Evolutionary conservation across 2,113 vertebrate genomes (phyloP).

Genomic region (Raja brachyura): DNA sequence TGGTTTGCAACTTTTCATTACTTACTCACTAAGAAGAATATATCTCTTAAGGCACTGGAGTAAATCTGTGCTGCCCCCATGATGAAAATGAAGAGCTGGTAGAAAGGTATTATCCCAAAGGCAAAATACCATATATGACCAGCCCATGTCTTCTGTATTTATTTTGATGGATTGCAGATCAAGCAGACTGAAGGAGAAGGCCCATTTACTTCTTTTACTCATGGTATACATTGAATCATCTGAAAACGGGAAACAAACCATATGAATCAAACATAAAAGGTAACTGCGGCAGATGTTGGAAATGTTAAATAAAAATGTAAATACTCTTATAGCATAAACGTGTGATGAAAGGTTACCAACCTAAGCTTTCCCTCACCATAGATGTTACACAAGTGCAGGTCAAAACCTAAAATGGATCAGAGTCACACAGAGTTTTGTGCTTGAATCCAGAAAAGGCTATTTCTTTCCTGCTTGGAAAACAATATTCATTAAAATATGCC

Average conservation of each 20-base stretch:
- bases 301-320: not conserved
- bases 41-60: slow-evolving; percentile 79
- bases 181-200: slow-evolving; percentile 75
- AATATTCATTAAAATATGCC: not conserved
- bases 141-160: slow-evolving; percentile 77
- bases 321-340: too few species aligned
- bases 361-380: too few species aligned
- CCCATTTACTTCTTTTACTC: slow-evolving; percentile 66
- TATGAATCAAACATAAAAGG: not conserved
- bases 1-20: slow-evolving; percentile 44
- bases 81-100: slow-evolving; percentile 88
- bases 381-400: not conserved
- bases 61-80: slow-evolving; percentile 75
- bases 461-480: not conserved
- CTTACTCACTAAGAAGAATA: slow-evolving; percentile 79
- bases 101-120: slow-evolving; percentile 73
- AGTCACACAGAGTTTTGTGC: not conserved
- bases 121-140: slow-evolving; percentile 78
- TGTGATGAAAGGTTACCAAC: too few species aligned
- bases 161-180: slow-evolving; percentile 81
- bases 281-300: too few species aligned
- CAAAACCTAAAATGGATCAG: not conserved
- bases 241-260: slow-evolving; percentile 1
- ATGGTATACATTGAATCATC: not conserved
- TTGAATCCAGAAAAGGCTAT: not conserved